These are phyloP conservation scores for Morus bassanus DNA, from an alignment of 2,797 vertebrate genomes.

Conservation along the genomic window DNA sequence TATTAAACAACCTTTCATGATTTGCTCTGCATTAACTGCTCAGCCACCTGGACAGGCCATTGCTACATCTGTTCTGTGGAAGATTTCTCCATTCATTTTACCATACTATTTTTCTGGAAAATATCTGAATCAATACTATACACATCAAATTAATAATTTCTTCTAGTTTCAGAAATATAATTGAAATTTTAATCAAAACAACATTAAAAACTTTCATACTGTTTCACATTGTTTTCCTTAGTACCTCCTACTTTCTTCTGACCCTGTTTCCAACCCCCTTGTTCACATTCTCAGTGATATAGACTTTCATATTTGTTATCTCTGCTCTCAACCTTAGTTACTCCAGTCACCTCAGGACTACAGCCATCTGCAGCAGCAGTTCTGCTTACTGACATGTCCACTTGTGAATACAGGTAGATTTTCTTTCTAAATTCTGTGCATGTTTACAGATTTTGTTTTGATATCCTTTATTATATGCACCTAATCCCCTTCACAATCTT, in stretches of 20 bases:
- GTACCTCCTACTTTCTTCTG: neutral
- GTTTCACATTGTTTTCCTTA: neutral
- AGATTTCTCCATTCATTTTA: neutral
- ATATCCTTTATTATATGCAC: neutral
- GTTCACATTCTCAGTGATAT: neutral
- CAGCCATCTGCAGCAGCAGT: neutral
- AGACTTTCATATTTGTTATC: neutral
- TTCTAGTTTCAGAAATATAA: neutral
- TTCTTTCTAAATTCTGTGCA: neutral
- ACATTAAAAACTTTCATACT: neutral
- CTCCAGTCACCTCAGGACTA: neutral
- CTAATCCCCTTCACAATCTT: neutral
- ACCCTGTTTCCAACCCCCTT: neutral
- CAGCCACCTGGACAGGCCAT: neutral
- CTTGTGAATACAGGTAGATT: neutral
- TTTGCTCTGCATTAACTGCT: neutral
- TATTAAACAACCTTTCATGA: neutral
- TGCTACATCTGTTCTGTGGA: neutral
- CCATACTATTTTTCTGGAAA: neutral
- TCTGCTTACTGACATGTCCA: neutral
- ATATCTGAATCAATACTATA: neutral
- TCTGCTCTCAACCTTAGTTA: neutral
- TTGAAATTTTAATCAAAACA: neutral
- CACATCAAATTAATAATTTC: neutral
- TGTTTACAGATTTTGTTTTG: neutral